Base-by-base conservation (phyloP, 2,888 invertebrate genomes). In the Chrysomela aeneicollis region DNA sequence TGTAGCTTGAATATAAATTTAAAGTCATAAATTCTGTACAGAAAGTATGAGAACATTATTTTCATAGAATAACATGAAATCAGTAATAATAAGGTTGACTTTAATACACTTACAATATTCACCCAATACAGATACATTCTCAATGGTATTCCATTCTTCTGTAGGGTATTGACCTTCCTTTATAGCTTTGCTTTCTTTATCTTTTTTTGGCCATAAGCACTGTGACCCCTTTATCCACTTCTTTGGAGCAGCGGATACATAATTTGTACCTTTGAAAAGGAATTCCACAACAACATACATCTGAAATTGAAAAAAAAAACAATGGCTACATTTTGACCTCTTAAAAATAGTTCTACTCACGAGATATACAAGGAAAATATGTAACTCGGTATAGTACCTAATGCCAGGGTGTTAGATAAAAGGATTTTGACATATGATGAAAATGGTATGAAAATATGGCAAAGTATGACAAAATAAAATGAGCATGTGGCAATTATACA, bases 231-330 rank as follows among this genome's bases (percentile, higher is more conserved):
- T 54, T 18, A 54, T 21, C 54, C 37, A 54, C 54, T 54, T 54
- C 37, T 54, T 54, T 50, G 54, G 54, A 21, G 37, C 54, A 54
- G 54, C 54, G 18, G 54, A 54, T 54, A 54, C 54, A 35, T 37
- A 54, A 18, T 9, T 54, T 35, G 54, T 54, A 21, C 54, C 54
- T 54, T 54, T 54, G 37, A 54, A 54, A 17, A 37, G 12, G 35
- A 54, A 54, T n/a, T 54, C 54, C 18, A 54, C 54, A 12, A 35
- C 54, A n/a, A 54, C 54, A 37, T 54, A 54, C 37, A 54, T 21
- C 54, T 35, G 10, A 54, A 54, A 54, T 54, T 54, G 17, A 54
- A 54, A 54, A 54, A 54, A 35, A 54, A 21, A 50, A 19, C 10
- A 50, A 8, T 6, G 19, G 4, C 50, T 50, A 50, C n/a, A 50